These are phyloP conservation scores for Geotrypetes seraphini DNA, from an alignment of 2,797 vertebrate species.

Conservation along the genomic window DNA sequence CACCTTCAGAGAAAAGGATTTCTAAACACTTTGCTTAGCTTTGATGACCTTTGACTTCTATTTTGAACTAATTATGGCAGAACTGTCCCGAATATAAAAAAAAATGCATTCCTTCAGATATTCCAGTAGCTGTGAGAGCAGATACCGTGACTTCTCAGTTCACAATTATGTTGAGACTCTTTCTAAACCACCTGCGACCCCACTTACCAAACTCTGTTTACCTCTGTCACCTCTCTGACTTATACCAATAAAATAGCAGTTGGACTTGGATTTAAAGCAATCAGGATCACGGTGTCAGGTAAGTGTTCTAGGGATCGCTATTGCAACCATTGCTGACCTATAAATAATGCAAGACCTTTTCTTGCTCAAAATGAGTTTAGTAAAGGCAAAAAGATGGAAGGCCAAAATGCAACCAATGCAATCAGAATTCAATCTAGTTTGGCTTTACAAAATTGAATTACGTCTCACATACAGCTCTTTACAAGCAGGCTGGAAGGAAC, in stretches of 20 bases:
- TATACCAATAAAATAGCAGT: conserved; percentile 35
- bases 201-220: conserved; percentile 4
- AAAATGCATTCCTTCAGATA: too few species aligned
- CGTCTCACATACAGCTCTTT: conserved; percentile 45
- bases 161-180: conserved; percentile 3
- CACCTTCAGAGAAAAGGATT: too few species aligned
- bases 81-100: too few species aligned
- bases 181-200: conserved; percentile 11
- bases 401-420: conserved; percentile 42
- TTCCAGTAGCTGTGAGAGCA: too few species aligned
- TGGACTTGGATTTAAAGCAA: conserved; percentile 40
- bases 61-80: too few species aligned
- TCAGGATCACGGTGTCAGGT: conserved; percentile 40
- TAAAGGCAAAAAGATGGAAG: conserved; percentile 49
- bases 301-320: conserved; percentile 29
- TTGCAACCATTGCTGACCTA: conserved; percentile 49
- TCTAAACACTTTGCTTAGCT: too few species aligned
- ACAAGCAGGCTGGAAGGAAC: conserved; percentile 13
- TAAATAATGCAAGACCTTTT: conserved; percentile 53
- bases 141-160: accelerated
- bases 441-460: conserved; percentile 63
- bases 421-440: conserved; percentile 68
- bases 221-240: conserved; percentile 12
- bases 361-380: conserved; percentile 43
- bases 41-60: too few species aligned